A percentile compares a stretch with the other conserved stretches of the same genome.
phyloP scores from a whole-genome alignment of 2,888 invertebrate genomes.

The Chloromyia formosa region DNA sequence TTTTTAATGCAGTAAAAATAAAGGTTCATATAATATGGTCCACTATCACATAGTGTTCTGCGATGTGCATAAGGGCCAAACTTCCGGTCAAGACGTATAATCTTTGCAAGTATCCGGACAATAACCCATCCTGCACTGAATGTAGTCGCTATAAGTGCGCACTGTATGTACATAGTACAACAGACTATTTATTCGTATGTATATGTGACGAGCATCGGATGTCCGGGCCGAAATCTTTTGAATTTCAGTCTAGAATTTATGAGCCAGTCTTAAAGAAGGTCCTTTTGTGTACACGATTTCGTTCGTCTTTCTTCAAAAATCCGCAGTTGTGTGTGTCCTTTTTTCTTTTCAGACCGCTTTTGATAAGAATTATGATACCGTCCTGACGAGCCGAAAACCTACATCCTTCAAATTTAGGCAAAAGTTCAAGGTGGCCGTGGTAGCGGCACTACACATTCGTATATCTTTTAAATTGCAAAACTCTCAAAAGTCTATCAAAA shows the following conservation, averaged over 20 bases:
- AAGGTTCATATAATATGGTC: neutral
- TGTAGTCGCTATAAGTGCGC: slow-evolving; percentile 1
- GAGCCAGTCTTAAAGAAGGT: slow-evolving; percentile 26
- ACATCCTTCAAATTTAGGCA: neutral
- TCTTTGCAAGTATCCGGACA: slow-evolving; percentile 25
- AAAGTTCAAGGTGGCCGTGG: slow-evolving; percentile 17
- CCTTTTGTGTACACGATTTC: neutral
- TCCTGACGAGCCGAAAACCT: slow-evolving; percentile 11
- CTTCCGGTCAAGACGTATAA: slow-evolving; percentile 41
- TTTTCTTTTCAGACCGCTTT: slow-evolving; percentile 20
- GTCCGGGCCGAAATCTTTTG: slow-evolving; percentile 40
- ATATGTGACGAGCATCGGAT: slow-evolving; percentile 26
- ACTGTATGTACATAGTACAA: neutral
- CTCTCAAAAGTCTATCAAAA: slow-evolving; percentile 32
- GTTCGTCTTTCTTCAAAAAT: neutral
- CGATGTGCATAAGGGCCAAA: slow-evolving; percentile 27
- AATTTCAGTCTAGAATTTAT: slow-evolving; percentile 35
- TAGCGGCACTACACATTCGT: neutral
- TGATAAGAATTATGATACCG: slow-evolving; percentile 40
- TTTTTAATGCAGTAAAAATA: slow-evolving; percentile 10
- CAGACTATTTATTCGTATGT: too few relatives aligned
- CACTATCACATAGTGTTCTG: slow-evolving; percentile 13
- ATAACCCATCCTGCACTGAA: slow-evolving; percentile 30
- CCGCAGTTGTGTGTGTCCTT: slow-evolving; percentile 13
- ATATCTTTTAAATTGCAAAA: slow-evolving; percentile 25